Evolutionary conservation across 2,888 invertebrate species (phyloP).

Genomic region (Drosophila pseudotalamancana): DNA sequence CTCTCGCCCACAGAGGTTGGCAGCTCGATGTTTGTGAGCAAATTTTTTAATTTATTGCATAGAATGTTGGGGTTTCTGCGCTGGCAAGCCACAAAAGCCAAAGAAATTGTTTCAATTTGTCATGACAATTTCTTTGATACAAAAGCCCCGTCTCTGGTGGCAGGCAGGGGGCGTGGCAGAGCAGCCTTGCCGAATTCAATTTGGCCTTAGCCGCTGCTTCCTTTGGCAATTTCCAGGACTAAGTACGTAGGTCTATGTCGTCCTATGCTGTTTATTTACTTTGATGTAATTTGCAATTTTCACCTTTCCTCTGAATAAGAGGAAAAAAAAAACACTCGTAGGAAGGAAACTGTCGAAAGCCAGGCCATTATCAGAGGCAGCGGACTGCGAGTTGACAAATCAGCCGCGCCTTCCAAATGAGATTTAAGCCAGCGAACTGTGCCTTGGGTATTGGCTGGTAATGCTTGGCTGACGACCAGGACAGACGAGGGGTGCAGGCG

Average conservation of each 20-base stretch:
- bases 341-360: slow-evolving; percentile 72
- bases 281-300: slow-evolving; percentile 79
- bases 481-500: slow-evolving; percentile 36
- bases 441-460: slow-evolving; percentile 28
- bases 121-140: slow-evolving; percentile 75
- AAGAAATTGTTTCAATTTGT: slow-evolving; percentile 80
- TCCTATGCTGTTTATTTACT: slow-evolving; percentile 70
- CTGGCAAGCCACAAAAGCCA: slow-evolving; percentile 70
- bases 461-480: slow-evolving; percentile 54
- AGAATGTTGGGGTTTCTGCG: slow-evolving; percentile 63
- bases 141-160: slow-evolving; percentile 29
- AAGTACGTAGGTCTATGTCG: slow-evolving; percentile 60
- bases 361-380: slow-evolving; percentile 59
- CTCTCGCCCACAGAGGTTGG: slow-evolving; percentile 5
- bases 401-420: slow-evolving; percentile 61
- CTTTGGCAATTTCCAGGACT: slow-evolving; percentile 48
- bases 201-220: slow-evolving; percentile 68
- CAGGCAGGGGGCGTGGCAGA: slow-evolving; percentile 7
- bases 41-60: slow-evolving; percentile 77
- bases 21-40: slow-evolving; percentile 52
- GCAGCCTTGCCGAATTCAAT: slow-evolving; percentile 72
- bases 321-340: slow-evolving; percentile 9
- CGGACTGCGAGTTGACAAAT: slow-evolving; percentile 67
- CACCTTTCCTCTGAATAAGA: slow-evolving; percentile 60
- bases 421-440: slow-evolving; percentile 44